Evolutionary conservation across 2,888 invertebrate species (phyloP), one percentile per base, ranked within the genome.

Genomic region (Tholera decimalis): DNA sequence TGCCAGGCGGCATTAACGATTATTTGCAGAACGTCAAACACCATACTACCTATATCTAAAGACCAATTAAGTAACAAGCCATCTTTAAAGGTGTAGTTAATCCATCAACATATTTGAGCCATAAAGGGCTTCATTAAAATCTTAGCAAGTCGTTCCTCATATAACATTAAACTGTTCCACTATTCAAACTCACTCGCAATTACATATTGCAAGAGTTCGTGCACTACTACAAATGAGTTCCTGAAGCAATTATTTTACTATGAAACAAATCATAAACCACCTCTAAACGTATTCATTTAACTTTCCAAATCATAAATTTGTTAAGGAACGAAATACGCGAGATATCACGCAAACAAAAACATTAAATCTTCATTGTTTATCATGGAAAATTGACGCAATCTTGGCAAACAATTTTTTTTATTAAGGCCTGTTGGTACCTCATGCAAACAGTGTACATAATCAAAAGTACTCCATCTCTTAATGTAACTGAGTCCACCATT

Each of bases 191-290:
- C 35, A n/a, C 43, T 66, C 39, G 22, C 41, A 53, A 37, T 53
- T 77, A 53, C 53, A 75, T 67, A 73, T 58, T 62, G 15, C 68
- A 75, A 62, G 61, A 72, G 73, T 63, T 72, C 77, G 65, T 77
- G 66, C 65, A 56, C 56, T 22, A 26, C 47, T 35, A 46, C 73
- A 57, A 72, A 74, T 77, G 47, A 72, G 73, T 74, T 74, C 66
- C 65, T 65, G 44, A 60, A 66, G 56, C 59, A 77, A 74, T 73
- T 74, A 77, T 73, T 63, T 58, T 71, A 37, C 41, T 33, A 50
- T 58, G 50, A 73, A 77, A 58, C 50, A 58, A 71, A 55, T 51
- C 41, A 18, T 43, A 55, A 70, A 51, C 47, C 24, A 53, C 18
- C 22, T 54, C 26, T 56, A 49, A 70, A 33, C 22, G 9, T 44